phyloP scores from a whole-genome alignment of 2,888 invertebrate species.

The Lampropteryx suffumata region DNA sequence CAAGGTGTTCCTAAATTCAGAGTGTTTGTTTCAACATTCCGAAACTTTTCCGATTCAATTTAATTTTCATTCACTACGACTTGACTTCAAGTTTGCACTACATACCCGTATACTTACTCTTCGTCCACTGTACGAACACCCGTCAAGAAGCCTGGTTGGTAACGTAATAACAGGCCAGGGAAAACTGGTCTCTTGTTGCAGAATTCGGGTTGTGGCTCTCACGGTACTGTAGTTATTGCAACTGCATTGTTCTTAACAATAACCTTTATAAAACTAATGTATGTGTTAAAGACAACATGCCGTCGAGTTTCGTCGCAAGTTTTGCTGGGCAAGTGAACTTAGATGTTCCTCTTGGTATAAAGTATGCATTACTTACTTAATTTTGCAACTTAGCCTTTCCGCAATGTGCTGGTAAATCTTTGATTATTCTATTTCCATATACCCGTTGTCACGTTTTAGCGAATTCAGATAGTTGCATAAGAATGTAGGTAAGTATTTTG shows the following conservation, averaged over 20 bases:
- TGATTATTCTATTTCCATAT: conserved; percentile 25
- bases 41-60: conserved; percentile 39
- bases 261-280: conserved; percentile 34
- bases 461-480: too few species aligned
- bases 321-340: background rate
- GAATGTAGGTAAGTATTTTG: too few species aligned
- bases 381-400: conserved; percentile 11
- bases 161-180: conserved; percentile 20
- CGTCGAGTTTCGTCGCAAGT: background rate
- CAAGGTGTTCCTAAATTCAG: background rate
- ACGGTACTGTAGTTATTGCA: conserved; percentile 33
- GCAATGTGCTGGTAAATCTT: conserved; percentile 29
- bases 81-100: conserved; percentile 36
- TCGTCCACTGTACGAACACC: conserved; percentile 3
- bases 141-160: conserved; percentile 1
- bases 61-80: conserved; percentile 48
- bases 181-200: conserved; percentile 23
- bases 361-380: conserved; percentile 19
- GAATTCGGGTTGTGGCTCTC: conserved; percentile 34
- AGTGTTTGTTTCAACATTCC: conserved; percentile 20
- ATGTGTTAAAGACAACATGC: conserved; percentile 23
- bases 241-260: conserved; percentile 38
- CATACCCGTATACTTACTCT: conserved; percentile 9
- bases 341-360: background rate
- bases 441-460: conserved; percentile 21